Evolutionary conservation across 2,113 vertebrate genomes (phyloP).

Genomic region (Narcine bancroftii): DNA sequence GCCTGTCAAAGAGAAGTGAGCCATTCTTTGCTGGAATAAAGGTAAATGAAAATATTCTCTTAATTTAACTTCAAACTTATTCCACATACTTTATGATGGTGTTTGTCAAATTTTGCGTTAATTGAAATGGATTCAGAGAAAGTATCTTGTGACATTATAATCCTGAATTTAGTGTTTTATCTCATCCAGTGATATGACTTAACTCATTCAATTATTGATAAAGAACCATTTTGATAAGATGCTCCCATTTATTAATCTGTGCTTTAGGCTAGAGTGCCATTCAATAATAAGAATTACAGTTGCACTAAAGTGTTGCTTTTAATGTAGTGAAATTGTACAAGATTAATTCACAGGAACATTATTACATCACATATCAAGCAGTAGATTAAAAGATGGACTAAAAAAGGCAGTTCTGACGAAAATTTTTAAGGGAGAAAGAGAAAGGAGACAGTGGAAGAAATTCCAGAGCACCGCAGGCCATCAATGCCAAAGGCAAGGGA

Average conservation of each 20-base stretch:
- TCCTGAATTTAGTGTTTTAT: background rate
- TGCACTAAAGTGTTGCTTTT: too few relatives aligned
- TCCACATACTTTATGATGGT: background rate
- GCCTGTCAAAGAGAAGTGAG: constrained; percentile 58
- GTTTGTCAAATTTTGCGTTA: background rate
- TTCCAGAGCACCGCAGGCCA: too few relatives aligned
- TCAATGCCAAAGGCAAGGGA: too few relatives aligned
- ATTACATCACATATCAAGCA: too few relatives aligned
- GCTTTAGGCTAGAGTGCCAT: background rate
- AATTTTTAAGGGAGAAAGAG: too few relatives aligned
- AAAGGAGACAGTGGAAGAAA: too few relatives aligned
- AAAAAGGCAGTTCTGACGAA: too few relatives aligned
- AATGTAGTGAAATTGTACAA: too few relatives aligned
- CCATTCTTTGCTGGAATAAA: constrained; percentile 71
- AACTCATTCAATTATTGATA: background rate
- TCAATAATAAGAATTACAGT: background rate
- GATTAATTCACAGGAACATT: too few relatives aligned
- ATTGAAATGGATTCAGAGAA: background rate
- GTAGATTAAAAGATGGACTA: too few relatives aligned
- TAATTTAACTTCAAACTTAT: background rate
- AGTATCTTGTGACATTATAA: background rate
- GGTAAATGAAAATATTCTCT: constrained; percentile 48
- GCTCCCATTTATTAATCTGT: background rate
- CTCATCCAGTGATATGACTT: background rate
- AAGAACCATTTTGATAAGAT: background rate